Evolutionary conservation across 2,888 invertebrate genomes (phyloP).

Genomic region (Campaea margaritaria): DNA sequence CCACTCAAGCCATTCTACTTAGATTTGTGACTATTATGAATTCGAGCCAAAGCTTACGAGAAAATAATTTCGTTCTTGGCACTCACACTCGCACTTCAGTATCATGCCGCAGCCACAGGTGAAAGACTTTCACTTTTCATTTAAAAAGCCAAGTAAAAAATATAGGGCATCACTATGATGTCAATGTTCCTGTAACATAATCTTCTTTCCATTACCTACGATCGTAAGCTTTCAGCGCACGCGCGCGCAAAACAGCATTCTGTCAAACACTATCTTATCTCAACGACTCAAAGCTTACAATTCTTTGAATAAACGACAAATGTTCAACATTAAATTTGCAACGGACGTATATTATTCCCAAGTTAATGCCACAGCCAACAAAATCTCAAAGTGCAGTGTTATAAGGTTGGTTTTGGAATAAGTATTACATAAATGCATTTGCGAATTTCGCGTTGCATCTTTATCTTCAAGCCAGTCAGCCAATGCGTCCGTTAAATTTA

Average conservation of each 20-base stretch:
- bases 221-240: slow-evolving; percentile 53
- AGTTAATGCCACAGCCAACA: slow-evolving; percentile 27
- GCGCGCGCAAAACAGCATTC: slow-evolving; percentile 44
- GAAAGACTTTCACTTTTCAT: slow-evolving; percentile 34
- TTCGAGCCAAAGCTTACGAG: slow-evolving; percentile 1
- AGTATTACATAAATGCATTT: slow-evolving; percentile 38
- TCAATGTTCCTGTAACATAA: slow-evolving; percentile 40
- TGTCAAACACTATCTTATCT: slow-evolving; percentile 60
- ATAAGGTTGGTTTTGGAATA: slow-evolving; percentile 45
- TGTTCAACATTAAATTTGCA: slow-evolving; percentile 54
- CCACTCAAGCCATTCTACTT: not conserved
- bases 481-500: slow-evolving; percentile 81
- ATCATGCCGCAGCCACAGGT: slow-evolving; percentile 30
- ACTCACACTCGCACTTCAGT: not conserved
- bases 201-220: slow-evolving; percentile 47
- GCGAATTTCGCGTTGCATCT: slow-evolving; percentile 68
- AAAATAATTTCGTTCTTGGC: slow-evolving; percentile 6
- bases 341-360: slow-evolving; percentile 50
- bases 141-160: slow-evolving; percentile 29
- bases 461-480: slow-evolving; percentile 77
- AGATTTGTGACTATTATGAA: slow-evolving; percentile 1
- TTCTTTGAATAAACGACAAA: slow-evolving; percentile 55
- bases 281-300: slow-evolving; percentile 58
- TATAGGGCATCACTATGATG: slow-evolving; percentile 41
- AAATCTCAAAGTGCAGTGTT: slow-evolving; percentile 25